phyloP scores from a whole-genome alignment of 2,888 invertebrate genomes.

The Hololepta plana region DNA sequence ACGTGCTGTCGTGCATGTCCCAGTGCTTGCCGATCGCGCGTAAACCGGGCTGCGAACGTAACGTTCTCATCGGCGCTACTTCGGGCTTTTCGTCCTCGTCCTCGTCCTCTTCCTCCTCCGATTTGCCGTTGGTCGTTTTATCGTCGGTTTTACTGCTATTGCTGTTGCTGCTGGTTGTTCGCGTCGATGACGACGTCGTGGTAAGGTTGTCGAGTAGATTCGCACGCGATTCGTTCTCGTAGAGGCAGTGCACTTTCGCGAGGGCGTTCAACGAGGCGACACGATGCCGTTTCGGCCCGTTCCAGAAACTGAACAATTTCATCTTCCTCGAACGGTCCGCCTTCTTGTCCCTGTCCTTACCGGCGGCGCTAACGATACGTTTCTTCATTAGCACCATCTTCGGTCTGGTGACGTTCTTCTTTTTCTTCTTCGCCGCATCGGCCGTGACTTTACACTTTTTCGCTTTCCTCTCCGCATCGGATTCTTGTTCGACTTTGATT shows the following conservation, averaged over 20 bases:
- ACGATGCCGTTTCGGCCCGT: conserved; percentile 63
- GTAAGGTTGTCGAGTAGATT: conserved; percentile 38
- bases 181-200: no score
- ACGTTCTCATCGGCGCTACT: conserved; percentile 30
- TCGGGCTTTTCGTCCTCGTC: conserved; percentile 13
- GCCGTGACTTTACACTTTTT: conserved; percentile 2
- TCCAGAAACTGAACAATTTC: conserved; percentile 50
- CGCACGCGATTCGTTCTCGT: conserved; percentile 71
- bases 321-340: conserved; percentile 26
- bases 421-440: conserved; percentile 12
- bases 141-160: conserved; percentile 8
- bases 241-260: conserved; percentile 79
- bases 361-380: conserved; percentile 2
- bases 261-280: conserved; percentile 79
- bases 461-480: background rate
- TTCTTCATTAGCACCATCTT: conserved; percentile 7
- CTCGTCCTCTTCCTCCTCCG: conserved; percentile 10
- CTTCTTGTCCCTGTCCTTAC: conserved; percentile 10
- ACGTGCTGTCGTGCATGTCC: conserved; percentile 58
- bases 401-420: conserved; percentile 6
- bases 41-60: conserved; percentile 55
- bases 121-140: conserved; percentile 8
- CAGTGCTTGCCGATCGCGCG: conserved; percentile 67
- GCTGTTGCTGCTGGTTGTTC: conserved; percentile 4
- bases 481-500: conserved; percentile 5